Evolutionary conservation across 1,140 invertebrate genomes (phyloP).

Genomic region (Sarcophaga bullata): DNA sequence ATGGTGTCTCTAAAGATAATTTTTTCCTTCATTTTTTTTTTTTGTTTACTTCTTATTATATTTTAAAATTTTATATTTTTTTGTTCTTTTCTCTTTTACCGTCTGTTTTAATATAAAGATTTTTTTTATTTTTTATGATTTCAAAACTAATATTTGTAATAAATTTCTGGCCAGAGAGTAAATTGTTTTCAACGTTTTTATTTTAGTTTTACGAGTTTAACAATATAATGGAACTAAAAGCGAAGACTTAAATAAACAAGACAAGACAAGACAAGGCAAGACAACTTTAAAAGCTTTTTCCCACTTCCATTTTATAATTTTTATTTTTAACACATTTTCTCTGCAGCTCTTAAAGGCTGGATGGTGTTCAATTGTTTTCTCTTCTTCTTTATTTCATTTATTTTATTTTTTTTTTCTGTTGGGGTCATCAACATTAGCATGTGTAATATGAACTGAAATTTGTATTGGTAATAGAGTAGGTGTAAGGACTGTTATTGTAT

Average conservation of each 20-base stretch:
- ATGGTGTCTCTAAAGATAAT: slow-evolving; percentile 15
- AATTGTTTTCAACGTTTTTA: too few relatives aligned
- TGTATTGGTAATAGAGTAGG: too few relatives aligned
- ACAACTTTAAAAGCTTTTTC: background rate
- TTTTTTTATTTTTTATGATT: too few relatives aligned
- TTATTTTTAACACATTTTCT: background rate
- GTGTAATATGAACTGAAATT: too few relatives aligned
- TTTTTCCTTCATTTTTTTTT: background rate
- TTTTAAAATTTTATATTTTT: background rate
- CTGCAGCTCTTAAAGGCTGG: background rate
- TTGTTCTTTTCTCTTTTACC: background rate
- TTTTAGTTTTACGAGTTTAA: background rate
- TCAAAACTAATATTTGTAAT: too few relatives aligned
- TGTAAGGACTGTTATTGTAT: too few relatives aligned
- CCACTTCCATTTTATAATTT: background rate
- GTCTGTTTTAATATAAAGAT: too few relatives aligned
- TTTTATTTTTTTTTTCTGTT: background rate
- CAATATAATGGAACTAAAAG: background rate
- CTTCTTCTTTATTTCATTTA: background rate
- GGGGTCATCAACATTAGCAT: background rate
- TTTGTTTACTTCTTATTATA: background rate
- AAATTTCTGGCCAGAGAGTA: too few relatives aligned
- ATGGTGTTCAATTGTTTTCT: background rate
- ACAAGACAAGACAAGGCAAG: background rate
- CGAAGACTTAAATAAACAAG: slow-evolving; percentile 10